phyloP scores from a whole-genome alignment of 2,113 vertebrate species.

The Todiramphus chloris region DNA sequence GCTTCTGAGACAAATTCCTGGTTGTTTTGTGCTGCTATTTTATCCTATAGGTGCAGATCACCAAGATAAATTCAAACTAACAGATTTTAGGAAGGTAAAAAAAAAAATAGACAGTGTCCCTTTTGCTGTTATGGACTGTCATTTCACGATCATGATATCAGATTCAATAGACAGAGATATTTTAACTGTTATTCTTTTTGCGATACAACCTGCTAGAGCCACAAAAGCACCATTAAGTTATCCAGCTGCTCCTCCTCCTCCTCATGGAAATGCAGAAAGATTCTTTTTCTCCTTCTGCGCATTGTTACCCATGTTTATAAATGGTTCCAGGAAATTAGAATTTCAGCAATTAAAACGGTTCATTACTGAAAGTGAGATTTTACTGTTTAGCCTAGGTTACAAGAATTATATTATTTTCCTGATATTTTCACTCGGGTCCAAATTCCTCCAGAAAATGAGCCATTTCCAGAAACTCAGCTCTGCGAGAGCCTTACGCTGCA shows the following conservation, averaged over 20 bases:
- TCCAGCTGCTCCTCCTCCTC: not conserved
- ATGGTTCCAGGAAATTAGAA: not conserved
- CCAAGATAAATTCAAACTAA: not conserved
- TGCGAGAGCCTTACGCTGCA: not conserved
- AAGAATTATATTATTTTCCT: not conserved
- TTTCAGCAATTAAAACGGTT: not conserved
- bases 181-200: not conserved
- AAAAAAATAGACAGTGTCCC: fast-evolving
- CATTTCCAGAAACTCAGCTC: not conserved
- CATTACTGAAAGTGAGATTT: not conserved
- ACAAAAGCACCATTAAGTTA: not conserved
- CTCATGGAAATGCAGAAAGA: not conserved
- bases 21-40: not conserved
- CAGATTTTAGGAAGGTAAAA: not conserved
- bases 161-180: not conserved
- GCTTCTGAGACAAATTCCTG: not conserved
- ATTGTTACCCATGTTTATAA: not conserved
- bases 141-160: not conserved
- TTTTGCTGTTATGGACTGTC: not conserved
- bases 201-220: not conserved
- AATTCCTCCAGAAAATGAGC: not conserved
- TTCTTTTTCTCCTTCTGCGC: not conserved
- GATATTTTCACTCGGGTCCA: not conserved
- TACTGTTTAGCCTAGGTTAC: not conserved
- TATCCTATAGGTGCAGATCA: not conserved